Percentiles rank a stretch among this genome's conserved stretches.
phyloP scores from a whole-genome alignment of 2,888 invertebrate genomes.

The Machimus atricapillus region DNA sequence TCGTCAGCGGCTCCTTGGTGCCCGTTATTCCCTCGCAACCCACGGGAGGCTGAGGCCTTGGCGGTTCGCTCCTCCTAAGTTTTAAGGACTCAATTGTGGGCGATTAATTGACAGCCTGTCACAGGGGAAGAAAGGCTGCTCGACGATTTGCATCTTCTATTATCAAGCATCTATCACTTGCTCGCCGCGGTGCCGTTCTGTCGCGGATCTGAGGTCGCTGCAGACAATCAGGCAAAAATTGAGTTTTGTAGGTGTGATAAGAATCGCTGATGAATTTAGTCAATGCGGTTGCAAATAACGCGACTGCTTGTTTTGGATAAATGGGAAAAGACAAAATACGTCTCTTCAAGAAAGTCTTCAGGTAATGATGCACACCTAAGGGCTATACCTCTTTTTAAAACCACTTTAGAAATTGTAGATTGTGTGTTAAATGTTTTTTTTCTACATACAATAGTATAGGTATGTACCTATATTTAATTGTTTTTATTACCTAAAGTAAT shows the following conservation, averaged over 20 bases:
- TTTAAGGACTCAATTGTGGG: constrained; percentile 19
- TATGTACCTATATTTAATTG: too few species aligned
- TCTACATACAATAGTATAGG: too few species aligned
- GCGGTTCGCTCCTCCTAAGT: background rate
- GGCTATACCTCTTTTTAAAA: too few species aligned
- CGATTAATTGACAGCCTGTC: constrained; percentile 44
- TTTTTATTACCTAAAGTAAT: too few species aligned
- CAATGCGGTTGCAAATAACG: too few species aligned
- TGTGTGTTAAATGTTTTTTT: too few species aligned
- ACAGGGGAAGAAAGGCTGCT: constrained; percentile 27
- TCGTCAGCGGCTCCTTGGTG: background rate
- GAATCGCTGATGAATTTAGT: constrained; percentile 9
- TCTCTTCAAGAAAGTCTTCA: background rate
- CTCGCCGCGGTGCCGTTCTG: background rate
- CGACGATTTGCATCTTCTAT: constrained; percentile 31
- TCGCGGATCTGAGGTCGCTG: background rate
- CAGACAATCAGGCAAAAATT: background rate
- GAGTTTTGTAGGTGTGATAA: background rate
- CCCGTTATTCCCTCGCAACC: background rate
- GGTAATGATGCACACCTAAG: background rate
- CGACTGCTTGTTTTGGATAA: background rate
- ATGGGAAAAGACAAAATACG: background rate
- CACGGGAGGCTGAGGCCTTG: background rate
- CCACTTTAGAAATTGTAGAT: background rate
- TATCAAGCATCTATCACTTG: constrained; percentile 9